A percentile compares a stretch with the other conserved stretches of the same genome.
Evolutionary conservation across 2,888 invertebrate species (phyloP).

Genomic region (Hypercompe scribonia): DNA sequence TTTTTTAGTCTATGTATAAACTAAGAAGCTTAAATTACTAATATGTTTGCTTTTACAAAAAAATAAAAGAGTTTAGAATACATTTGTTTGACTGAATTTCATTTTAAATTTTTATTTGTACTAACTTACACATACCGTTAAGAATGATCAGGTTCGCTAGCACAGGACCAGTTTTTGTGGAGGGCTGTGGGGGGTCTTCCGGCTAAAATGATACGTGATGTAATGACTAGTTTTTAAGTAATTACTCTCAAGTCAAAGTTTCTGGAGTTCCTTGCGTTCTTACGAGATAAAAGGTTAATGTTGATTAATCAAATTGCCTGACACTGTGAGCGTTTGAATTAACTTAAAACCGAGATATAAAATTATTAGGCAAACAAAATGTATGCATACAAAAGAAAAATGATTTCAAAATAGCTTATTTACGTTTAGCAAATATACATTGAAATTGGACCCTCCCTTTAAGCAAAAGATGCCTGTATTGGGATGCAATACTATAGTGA

Average conservation of each 20-base stretch:
- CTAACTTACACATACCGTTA: not conserved
- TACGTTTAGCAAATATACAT: too few relatives aligned
- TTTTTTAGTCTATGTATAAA: slow-evolving; percentile 4
- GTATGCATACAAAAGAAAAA: not conserved
- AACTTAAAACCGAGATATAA: not conserved
- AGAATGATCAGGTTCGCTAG: too few relatives aligned
- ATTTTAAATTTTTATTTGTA: not conserved
- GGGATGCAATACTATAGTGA: too few relatives aligned
- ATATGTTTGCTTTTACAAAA: slow-evolving; percentile 4
- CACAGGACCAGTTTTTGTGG: too few relatives aligned
- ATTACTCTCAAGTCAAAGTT: not conserved
- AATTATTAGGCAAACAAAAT: not conserved
- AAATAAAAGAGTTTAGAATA: not conserved
- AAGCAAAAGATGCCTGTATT: too few relatives aligned
- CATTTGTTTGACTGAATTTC: slow-evolving; percentile 2
- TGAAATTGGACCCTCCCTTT: too few relatives aligned
- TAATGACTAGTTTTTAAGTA: not conserved
- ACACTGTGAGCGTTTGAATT: not conserved
- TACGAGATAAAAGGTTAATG: not conserved
- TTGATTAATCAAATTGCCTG: not conserved
- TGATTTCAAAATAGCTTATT: too few relatives aligned
- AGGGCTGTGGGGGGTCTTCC: too few relatives aligned
- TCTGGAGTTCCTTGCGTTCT: not conserved
- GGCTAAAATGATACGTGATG: too few relatives aligned
- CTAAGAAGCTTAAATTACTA: not conserved